phyloP scores from a whole-genome alignment of 2,888 invertebrate genomes.

The Andrena dorsata region DNA sequence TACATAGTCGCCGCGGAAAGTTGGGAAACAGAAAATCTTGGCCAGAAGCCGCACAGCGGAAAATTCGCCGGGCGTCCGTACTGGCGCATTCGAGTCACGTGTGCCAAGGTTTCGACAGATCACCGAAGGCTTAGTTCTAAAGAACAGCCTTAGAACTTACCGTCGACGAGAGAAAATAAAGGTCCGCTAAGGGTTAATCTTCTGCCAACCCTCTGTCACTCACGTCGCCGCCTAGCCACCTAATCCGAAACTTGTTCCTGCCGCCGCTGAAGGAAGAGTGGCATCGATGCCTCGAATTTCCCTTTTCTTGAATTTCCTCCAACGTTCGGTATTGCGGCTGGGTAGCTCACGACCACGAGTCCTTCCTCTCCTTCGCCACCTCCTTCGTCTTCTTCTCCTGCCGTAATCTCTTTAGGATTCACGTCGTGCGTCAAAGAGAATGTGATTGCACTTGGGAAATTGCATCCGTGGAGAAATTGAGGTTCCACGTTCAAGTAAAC shows the following conservation, averaged over 20 bases:
- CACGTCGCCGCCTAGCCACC: slow-evolving; percentile 56
- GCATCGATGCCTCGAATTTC: slow-evolving; percentile 38
- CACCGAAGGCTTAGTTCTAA: slow-evolving; percentile 68
- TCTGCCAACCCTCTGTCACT: slow-evolving; percentile 71
- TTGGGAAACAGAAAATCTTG: slow-evolving; percentile 4
- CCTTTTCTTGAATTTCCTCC: slow-evolving; percentile 26
- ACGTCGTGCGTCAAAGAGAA: slow-evolving; percentile 40
- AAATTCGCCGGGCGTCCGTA: slow-evolving; percentile 37
- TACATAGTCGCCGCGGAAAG: background rate
- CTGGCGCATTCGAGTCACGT: slow-evolving; percentile 76
- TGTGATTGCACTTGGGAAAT: slow-evolving; percentile 29
- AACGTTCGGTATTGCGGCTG: slow-evolving; percentile 33
- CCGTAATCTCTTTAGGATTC: slow-evolving; percentile 46
- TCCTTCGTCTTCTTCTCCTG: background rate
- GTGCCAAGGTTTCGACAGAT: slow-evolving; percentile 73
- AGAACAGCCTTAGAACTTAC: slow-evolving; percentile 62
- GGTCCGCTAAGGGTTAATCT: slow-evolving; percentile 71
- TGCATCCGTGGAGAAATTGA: slow-evolving; percentile 17
- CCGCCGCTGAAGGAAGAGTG: background rate
- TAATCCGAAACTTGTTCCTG: slow-evolving; percentile 62
- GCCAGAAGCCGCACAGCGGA: background rate
- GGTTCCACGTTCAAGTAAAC: slow-evolving; percentile 10
- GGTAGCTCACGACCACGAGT: background rate
- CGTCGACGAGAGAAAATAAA: slow-evolving; percentile 63
- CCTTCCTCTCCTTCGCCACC: no score